Evolutionary conservation across 1,140 invertebrate genomes (phyloP), one percentile per base, ranked within the genome.

Genomic region (Bombus ignitus): DNA sequence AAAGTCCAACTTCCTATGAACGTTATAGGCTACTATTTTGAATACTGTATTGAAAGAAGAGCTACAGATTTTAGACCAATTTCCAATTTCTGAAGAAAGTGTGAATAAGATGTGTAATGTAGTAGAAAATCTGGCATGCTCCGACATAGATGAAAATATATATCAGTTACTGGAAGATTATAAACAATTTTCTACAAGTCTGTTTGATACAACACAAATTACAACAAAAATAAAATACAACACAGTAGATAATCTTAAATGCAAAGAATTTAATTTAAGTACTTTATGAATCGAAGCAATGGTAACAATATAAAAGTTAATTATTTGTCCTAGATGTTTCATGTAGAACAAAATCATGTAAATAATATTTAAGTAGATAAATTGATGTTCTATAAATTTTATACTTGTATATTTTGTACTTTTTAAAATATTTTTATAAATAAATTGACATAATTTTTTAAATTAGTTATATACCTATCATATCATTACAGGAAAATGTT

Each of bases 11-110:
- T 28, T 71, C 42, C 6, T 72, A 10, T 39, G 12, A n/a, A 76
- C 47, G 68, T 92, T 91, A 13, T 72, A 94, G 94, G 91, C 87
- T 32, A 88, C 81, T 39, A 80, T 93, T 35, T 88, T 94, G 28
- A 93, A 92, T 75, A 84, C 86, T 65, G 53, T 79, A 15, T 78
- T 94, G 15, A 92, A 93, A 76, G 82, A 94, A 72, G 94, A 94
- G 89, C 68, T 93, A 22, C 76, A 90, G 79, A 44, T 83, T 28
- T 42, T 87, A 65, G 84, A 92, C 32, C 59, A 92, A 44, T 89
- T 91, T 77, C 78, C 90, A 74, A 75, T 86, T 32, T 83, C 79
- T 59, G 68, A 85, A 72, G 81, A 90, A 2, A 79, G 74, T 53
- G 75, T 76, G 10, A 89, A 87, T 37, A 87, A 66, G 32, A 71